A percentile compares a stretch with the other conserved stretches of the same genome.
These are phyloP conservation scores for Temnothorax nylanderi DNA, from an alignment of 1,140 invertebrate genomes.

Conservation along the genomic window DNA sequence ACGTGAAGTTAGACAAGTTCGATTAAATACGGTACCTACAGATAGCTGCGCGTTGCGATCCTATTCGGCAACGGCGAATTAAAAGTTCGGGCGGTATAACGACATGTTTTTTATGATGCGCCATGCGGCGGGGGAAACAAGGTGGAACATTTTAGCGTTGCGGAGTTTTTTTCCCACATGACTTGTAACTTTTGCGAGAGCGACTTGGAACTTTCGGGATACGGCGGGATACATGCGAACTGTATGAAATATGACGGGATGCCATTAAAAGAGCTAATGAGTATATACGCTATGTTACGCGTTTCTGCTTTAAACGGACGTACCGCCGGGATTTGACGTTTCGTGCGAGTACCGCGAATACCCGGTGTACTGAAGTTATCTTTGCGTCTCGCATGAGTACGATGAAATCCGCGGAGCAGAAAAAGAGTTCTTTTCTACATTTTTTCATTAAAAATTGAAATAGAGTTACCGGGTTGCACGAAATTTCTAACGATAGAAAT, in stretches of 20 bases:
- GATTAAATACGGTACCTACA: neutral
- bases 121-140: slow-evolving; percentile 21
- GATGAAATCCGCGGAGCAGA: neutral
- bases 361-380: slow-evolving; percentile 2
- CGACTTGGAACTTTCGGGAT: slow-evolving; percentile 54
- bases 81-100: slow-evolving; percentile 45
- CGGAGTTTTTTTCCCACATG: slow-evolving; percentile 60
- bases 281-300: slow-evolving; percentile 45
- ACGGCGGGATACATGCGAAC: neutral
- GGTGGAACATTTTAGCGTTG: slow-evolving; percentile 23
- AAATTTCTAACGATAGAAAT: neutral
- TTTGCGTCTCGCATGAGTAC: neutral
- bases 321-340: slow-evolving; percentile 26
- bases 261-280: slow-evolving; percentile 55
- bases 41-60: neutral
- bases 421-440: neutral
- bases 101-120: slow-evolving; percentile 31
- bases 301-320: slow-evolving; percentile 41
- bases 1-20: neutral
- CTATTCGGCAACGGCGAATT: slow-evolving; percentile 12
- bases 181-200: slow-evolving; percentile 62
- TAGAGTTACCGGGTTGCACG: neutral
- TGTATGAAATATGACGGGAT: slow-evolving; percentile 41
- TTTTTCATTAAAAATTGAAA: slow-evolving; percentile 23
- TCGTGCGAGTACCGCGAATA: neutral